Evolutionary conservation across 2,888 invertebrate genomes (phyloP).

Genomic region (Caenorhabditis sp.): DNA sequence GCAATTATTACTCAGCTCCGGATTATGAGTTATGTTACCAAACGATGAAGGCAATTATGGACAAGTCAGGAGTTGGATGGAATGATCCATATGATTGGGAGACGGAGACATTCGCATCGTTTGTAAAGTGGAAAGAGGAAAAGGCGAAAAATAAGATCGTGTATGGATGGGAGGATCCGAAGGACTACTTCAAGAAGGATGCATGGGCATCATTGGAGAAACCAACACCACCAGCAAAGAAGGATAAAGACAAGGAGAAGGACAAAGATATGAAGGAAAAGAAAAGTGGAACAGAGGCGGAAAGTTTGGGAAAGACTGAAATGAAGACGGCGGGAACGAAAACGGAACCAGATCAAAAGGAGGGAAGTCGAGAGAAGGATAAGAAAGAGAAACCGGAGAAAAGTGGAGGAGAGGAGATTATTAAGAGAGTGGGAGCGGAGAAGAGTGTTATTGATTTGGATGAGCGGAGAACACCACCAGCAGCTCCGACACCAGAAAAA

Average conservation of each 20-base stretch:
- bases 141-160: neutral
- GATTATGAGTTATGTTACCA: slow-evolving; percentile 20
- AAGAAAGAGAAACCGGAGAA: too few species aligned
- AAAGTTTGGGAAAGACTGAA: neutral
- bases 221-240: neutral
- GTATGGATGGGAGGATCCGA: slow-evolving; percentile 18
- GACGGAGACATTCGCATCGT: neutral
- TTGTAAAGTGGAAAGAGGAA: slow-evolving; percentile 9
- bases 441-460: too few species aligned
- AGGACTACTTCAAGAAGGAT: slow-evolving; percentile 13
- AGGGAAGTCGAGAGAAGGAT: too few species aligned
- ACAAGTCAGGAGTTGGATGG: slow-evolving; percentile 9
- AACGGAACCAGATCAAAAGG: neutral
- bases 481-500: neutral
- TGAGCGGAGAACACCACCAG: neutral
- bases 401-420: too few species aligned
- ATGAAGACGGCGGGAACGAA: neutral
- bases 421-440: too few species aligned
- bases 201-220: neutral
- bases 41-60: slow-evolving; percentile 15
- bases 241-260: neutral
- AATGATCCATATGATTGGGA: slow-evolving; percentile 31
- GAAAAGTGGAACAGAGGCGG: neutral
- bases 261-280: neutral
- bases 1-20: slow-evolving; percentile 22